phyloP scores from a whole-genome alignment of 2,113 vertebrate species.

The Vimba vimba region DNA sequence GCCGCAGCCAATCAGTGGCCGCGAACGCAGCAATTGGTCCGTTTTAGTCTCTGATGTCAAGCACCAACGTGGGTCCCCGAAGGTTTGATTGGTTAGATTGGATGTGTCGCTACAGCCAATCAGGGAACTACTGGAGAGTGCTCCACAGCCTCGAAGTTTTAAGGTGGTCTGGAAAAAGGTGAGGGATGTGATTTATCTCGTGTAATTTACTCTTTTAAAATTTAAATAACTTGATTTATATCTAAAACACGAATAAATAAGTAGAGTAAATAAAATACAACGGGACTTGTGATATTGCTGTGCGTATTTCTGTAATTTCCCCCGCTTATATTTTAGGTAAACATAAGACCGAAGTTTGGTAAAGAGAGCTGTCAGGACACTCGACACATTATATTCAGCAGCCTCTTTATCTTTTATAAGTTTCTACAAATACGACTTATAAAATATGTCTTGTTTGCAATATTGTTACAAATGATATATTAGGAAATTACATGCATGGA shows the following conservation, averaged over 20 bases:
- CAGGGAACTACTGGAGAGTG: slow-evolving; percentile 27
- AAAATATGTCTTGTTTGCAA: background rate
- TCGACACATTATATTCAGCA: background rate
- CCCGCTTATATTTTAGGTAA: background rate
- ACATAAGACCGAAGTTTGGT: background rate
- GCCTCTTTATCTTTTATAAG: background rate
- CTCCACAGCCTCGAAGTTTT: slow-evolving; percentile 63
- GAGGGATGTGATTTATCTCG: background rate
- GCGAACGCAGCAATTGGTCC: slow-evolving; percentile 62
- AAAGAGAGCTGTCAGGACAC: background rate
- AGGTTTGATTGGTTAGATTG: slow-evolving; percentile 61
- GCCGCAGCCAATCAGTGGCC: slow-evolving; percentile 64
- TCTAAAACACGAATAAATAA: background rate
- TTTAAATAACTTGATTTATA: background rate
- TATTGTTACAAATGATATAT: background rate
- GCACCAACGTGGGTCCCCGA: slow-evolving; percentile 75
- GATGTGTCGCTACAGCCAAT: slow-evolving; percentile 61
- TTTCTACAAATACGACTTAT: background rate
- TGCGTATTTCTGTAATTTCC: background rate
- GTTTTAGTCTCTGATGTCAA: slow-evolving; percentile 51
- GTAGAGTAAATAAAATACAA: background rate
- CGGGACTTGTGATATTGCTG: background rate
- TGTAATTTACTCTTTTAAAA: slow-evolving; percentile 6
- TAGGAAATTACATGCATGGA: background rate
- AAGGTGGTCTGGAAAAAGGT: slow-evolving; percentile 71